These are phyloP conservation scores for Alethe diademata DNA, from an alignment of 2,113 vertebrate genomes.

Conservation along the genomic window DNA sequence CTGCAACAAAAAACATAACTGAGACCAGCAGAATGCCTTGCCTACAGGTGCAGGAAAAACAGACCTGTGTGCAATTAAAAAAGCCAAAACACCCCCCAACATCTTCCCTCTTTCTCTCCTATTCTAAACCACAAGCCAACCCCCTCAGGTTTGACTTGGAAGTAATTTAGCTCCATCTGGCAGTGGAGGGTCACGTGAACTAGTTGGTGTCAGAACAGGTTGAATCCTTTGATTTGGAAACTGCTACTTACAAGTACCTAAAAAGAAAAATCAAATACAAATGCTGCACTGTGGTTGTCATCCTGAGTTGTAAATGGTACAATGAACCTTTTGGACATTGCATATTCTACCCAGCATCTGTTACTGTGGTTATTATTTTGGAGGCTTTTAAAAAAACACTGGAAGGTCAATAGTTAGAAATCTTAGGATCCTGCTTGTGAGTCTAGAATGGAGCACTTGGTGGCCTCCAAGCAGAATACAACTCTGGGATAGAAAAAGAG, in stretches of 20 bases:
- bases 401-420: neutral
- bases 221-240: neutral
- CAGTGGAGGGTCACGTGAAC: neutral
- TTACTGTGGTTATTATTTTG: neutral
- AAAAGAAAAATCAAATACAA: neutral
- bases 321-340: neutral
- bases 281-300: neutral
- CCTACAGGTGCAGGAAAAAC: neutral
- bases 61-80: neutral
- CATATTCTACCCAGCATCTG: neutral
- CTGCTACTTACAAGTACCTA: neutral
- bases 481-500: neutral
- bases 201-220: neutral
- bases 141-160: neutral
- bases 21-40: neutral
- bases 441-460: neutral
- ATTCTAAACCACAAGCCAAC: neutral
- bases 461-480: neutral
- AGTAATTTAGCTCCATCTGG: neutral
- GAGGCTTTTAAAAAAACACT: neutral
- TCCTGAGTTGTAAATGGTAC: neutral
- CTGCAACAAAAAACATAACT: neutral
- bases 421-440: neutral
- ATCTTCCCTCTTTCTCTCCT: fast-evolving
- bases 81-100: neutral